Percentiles rank a stretch among this genome's conserved stretches.
Conservation (phyloP, 2,797 vertebrate species). For the Cirrhinus mrigala region DNA sequence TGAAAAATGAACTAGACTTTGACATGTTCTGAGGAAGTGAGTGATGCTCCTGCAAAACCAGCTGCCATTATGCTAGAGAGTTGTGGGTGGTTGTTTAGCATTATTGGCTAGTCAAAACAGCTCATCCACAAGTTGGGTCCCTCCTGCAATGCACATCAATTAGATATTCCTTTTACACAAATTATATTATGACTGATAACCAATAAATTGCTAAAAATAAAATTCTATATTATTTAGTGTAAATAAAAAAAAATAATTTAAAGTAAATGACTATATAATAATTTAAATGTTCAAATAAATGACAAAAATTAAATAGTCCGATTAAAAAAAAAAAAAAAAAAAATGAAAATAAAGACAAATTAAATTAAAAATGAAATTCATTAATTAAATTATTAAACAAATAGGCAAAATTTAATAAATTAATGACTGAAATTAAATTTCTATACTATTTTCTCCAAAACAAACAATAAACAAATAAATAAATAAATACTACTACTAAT, state of each 20-base stretch:
- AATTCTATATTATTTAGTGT: background rate
- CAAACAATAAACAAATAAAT: background rate
- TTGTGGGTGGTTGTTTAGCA: background rate
- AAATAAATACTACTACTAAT: no score
- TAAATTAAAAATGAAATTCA: background rate
- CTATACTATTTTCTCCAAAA: no score
- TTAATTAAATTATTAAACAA: background rate
- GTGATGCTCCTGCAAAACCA: background rate
- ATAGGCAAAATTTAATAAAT: background rate
- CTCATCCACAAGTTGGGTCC: background rate
- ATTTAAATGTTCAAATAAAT: background rate
- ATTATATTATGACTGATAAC: background rate
- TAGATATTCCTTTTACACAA: background rate
- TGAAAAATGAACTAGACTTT: background rate
- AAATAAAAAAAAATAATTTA: no score
- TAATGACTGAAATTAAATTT: background rate
- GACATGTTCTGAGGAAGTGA: background rate
- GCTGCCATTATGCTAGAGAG: background rate
- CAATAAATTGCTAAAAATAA: background rate
- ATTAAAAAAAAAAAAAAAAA: background rate
- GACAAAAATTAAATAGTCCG: background rate
- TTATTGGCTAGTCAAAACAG: background rate
- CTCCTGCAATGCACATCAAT: background rate
- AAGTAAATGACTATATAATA: background rate
- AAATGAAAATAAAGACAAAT: background rate